Evolutionary conservation across 2,888 invertebrate species (phyloP).

Genomic region (Epinotia brunnichana): DNA sequence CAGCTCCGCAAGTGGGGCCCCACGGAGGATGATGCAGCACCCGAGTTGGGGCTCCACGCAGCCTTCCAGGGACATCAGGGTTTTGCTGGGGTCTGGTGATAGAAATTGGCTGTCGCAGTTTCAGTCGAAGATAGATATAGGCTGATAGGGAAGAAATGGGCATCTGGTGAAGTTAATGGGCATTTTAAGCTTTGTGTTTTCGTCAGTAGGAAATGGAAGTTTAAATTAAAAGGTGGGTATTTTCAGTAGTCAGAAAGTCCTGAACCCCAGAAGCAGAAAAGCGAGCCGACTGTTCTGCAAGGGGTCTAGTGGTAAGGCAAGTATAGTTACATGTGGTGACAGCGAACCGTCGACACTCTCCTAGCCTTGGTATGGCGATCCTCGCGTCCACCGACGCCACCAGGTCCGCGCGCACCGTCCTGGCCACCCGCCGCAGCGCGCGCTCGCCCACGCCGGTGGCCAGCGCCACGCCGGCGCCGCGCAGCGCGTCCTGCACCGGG

Average conservation of each 20-base stretch:
- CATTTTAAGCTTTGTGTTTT: too few species aligned
- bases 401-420: constrained; percentile 92
- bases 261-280: too few species aligned
- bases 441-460: constrained; percentile 90
- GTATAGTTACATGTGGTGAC: constrained; percentile 81
- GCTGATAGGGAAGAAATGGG: too few species aligned
- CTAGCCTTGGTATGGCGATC: constrained; percentile 91
- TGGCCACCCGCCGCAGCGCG: constrained; percentile 85
- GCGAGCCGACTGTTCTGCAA: too few species aligned
- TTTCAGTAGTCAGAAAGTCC: too few species aligned
- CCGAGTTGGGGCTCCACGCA: constrained; percentile 92
- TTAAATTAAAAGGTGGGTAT: too few species aligned
- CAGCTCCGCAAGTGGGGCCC: constrained; percentile 88
- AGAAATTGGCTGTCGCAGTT: background rate
- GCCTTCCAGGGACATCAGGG: constrained; percentile 96
- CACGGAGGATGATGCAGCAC: constrained; percentile 94
- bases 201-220: too few species aligned
- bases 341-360: constrained; percentile 92
- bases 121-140: too few species aligned
- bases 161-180: too few species aligned
- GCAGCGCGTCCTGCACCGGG: constrained; percentile 93
- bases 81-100: constrained; percentile 87
- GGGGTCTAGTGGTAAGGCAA: too few species aligned
- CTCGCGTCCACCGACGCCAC: constrained; percentile 95
- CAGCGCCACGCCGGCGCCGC: constrained; percentile 89